Evolutionary conservation across 2,888 invertebrate species (phyloP).

Genomic region (Sminthurides aquaticus): DNA sequence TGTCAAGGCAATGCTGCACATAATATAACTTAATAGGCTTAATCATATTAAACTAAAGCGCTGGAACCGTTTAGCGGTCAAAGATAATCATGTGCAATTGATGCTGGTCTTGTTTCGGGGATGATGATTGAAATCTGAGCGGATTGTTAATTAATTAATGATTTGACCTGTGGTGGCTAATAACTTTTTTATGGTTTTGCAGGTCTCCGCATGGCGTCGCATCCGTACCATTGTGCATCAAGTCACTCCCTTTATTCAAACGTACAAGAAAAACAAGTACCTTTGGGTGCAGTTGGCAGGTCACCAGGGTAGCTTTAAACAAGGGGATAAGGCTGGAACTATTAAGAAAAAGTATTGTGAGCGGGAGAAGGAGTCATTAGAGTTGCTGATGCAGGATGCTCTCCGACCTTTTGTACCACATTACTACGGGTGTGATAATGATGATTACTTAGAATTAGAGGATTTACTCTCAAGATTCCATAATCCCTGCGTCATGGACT

Average conservation of each 20-base stretch:
- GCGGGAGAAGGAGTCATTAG: constrained; percentile 82
- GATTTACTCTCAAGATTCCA: constrained; percentile 85
- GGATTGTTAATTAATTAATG: no score
- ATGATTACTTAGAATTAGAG: constrained; percentile 51
- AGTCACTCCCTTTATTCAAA: constrained; percentile 95
- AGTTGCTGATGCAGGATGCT: constrained; percentile 78
- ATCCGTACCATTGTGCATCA: constrained; percentile 79
- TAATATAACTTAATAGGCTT: no score
- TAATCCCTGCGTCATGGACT: constrained; percentile 93
- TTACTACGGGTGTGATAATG: constrained; percentile 63
- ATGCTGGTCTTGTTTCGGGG: no score
- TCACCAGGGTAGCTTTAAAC: constrained; percentile 43
- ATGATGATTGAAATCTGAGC: no score
- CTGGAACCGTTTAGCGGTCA: no score
- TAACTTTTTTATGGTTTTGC: no score
- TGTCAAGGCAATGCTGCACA: constrained; percentile 38
- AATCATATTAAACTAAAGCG: no score
- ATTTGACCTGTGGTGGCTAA: no score
- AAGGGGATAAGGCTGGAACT: constrained; percentile 65
- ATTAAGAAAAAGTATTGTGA: constrained; percentile 86
- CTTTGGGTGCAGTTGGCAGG: constrained; percentile 76
- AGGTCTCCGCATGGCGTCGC: constrained; percentile 91
- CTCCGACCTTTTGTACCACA: constrained; percentile 85
- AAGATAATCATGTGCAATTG: no score
- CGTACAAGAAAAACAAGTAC: constrained; percentile 75